Percentiles rank a stretch among this genome's conserved stretches.
Evolutionary conservation across 2,888 invertebrate species (phyloP).

Genomic region (Myopa testacea): DNA sequence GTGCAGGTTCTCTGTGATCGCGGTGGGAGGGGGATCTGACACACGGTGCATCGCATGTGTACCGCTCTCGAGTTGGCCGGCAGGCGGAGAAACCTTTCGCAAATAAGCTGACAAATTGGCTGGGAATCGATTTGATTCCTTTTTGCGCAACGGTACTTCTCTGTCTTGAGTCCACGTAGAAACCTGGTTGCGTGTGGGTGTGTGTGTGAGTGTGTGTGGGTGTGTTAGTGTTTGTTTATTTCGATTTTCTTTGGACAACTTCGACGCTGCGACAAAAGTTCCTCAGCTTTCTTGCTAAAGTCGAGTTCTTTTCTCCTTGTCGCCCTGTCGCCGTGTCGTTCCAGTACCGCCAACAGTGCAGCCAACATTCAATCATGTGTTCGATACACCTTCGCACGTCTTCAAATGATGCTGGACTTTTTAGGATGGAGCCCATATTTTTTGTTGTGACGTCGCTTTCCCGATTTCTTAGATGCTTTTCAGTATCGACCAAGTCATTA

Average conservation of each 20-base stretch:
- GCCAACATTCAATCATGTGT: no score
- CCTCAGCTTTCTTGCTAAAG: background rate
- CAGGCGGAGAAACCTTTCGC: constrained; percentile 22
- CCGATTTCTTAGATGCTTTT: no score
- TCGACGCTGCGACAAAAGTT: constrained; percentile 29
- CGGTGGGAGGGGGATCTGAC: background rate
- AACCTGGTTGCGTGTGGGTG: constrained; percentile 36
- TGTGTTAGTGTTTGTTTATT: constrained; percentile 31
- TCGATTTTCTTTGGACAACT: constrained; percentile 29
- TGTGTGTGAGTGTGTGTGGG: constrained; percentile 33
- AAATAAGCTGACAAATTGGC: constrained; percentile 40
- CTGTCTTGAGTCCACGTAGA: constrained; percentile 7
- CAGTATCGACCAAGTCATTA: no score
- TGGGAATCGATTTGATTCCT: constrained; percentile 31
- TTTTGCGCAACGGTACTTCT: constrained; percentile 26
- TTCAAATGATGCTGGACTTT: no score
- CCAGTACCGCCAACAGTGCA: background rate
- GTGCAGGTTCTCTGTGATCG: background rate
- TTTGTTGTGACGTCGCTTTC: no score
- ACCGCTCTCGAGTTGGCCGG: background rate
- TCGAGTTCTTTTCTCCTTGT: background rate
- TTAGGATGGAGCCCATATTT: no score
- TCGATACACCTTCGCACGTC: no score
- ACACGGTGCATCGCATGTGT: background rate
- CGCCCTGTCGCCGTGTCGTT: background rate